Evolutionary conservation across 2,797 vertebrate species (phyloP).

Genomic region (Trematomus bernacchii): DNA sequence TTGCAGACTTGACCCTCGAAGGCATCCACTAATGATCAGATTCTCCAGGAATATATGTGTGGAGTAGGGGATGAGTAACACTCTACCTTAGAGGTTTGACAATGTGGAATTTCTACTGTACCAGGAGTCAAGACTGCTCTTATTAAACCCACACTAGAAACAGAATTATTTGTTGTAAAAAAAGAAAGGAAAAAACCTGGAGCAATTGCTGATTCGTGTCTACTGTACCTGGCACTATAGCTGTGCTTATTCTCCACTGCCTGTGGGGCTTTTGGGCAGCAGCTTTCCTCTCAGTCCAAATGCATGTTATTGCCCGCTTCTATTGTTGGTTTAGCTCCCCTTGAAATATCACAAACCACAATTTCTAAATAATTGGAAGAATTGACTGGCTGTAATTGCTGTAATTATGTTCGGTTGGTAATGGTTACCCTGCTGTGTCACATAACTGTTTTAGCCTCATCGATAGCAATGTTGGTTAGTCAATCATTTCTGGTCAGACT

Average conservation of each 20-base stretch:
- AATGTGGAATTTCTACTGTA: conserved; percentile 43
- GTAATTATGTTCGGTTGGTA: conserved; percentile 12
- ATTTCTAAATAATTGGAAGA: neutral
- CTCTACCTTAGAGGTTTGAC: conserved; percentile 47
- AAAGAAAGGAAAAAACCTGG: neutral
- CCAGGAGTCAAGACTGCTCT: conserved; percentile 25
- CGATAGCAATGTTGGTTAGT: neutral
- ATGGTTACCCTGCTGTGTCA: conserved; percentile 3
- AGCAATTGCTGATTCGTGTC: conserved; percentile 3
- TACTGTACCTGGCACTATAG: neutral
- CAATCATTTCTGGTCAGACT: neutral
- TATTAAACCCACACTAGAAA: conserved; percentile 46
- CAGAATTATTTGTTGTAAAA: conserved; percentile 15
- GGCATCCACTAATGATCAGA: conserved; percentile 67
- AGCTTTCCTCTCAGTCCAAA: conserved; percentile 13
- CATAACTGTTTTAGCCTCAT: neutral
- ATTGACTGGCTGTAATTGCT: neutral
- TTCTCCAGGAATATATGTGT: conserved; percentile 51
- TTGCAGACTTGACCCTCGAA: conserved; percentile 57
- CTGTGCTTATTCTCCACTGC: neutral
- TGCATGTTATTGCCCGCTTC: conserved; percentile 1
- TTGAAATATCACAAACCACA: neutral
- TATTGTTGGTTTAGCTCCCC: neutral
- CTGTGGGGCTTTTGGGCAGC: neutral
- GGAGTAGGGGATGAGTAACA: conserved; percentile 57